Percentiles rank a stretch among this genome's conserved stretches.
phyloP scores from a whole-genome alignment of 2,797 vertebrate species.

The Taenioides sp. region DNA sequence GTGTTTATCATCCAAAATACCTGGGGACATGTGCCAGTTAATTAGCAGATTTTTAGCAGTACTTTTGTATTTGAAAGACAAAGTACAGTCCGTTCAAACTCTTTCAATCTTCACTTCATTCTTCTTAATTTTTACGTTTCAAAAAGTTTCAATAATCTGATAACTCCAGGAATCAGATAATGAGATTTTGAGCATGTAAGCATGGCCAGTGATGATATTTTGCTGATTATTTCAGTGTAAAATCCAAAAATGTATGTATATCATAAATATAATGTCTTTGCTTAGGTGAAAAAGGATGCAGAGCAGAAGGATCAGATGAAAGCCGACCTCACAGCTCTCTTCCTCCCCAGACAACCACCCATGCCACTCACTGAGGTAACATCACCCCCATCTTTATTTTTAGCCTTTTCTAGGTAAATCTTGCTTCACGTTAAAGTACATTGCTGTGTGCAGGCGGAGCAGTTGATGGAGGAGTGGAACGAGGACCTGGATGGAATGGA shows the following conservation, averaged over 20 bases:
- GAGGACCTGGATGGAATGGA: constrained; percentile 98
- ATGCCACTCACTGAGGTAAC: constrained; percentile 85
- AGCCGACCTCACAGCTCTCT: constrained; percentile 93
- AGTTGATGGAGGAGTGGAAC: constrained; percentile 98
- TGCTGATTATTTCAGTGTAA: neutral
- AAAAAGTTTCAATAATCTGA: no score
- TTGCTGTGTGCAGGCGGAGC: constrained; percentile 82
- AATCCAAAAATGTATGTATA: neutral
- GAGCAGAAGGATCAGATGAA: constrained; percentile 97
- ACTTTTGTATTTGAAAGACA: no score
- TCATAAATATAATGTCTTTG: neutral
- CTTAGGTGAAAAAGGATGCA: constrained; percentile 86
- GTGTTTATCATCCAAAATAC: no score
- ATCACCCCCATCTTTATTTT: neutral
- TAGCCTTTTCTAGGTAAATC: neutral
- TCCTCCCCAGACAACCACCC: constrained; percentile 91
- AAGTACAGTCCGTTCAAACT: no score
- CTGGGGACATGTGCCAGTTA: no score
- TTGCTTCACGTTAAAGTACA: neutral
- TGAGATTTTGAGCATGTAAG: neutral
- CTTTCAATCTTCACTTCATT: no score
- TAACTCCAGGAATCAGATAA: no score
- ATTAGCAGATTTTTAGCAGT: no score
- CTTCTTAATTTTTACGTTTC: no score
- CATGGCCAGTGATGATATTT: neutral